phyloP scores from a whole-genome alignment of 2,888 invertebrate genomes.

The Ectemnius lituratus region DNA sequence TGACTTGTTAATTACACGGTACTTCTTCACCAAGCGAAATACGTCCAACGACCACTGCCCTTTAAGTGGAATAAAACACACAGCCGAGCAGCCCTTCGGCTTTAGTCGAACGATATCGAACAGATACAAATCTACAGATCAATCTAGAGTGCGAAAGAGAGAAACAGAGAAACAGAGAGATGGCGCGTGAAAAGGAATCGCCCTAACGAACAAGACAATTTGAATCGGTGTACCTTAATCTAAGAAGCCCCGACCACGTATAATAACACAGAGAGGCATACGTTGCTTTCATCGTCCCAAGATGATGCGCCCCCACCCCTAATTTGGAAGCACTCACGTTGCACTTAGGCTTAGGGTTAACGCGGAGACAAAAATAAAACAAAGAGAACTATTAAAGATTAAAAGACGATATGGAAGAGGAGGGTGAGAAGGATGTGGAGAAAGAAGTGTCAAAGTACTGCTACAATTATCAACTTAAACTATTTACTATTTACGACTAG shows the following conservation, averaged over 20 bases:
- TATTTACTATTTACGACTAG: slow-evolving; percentile 60
- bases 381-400: slow-evolving; percentile 60
- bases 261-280: no score
- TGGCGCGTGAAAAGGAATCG: neutral
- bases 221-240: slow-evolving; percentile 29
- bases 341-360: slow-evolving; percentile 64
- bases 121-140: neutral
- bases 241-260: slow-evolving; percentile 1
- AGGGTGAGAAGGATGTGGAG: neutral
- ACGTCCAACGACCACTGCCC: slow-evolving; percentile 61
- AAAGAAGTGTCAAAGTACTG: slow-evolving; percentile 72
- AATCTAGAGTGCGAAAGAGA: neutral
- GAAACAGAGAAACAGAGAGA: neutral
- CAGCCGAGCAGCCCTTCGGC: slow-evolving; percentile 13
- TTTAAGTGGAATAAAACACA: slow-evolving; percentile 23
- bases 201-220: neutral
- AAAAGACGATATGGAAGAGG: no score
- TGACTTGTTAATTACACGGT: slow-evolving; percentile 31
- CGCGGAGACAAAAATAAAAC: slow-evolving; percentile 30
- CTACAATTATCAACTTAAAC: slow-evolving; percentile 63
- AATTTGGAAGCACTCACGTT: slow-evolving; percentile 72
- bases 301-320: neutral
- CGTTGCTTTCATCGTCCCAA: no score
- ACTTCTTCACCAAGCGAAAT: slow-evolving; percentile 43
- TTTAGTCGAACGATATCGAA: slow-evolving; percentile 14